Evolutionary conservation across 1,140 invertebrate species (phyloP), one percentile per base, ranked within the genome.

Genomic region (Diorhabda elongata): DNA sequence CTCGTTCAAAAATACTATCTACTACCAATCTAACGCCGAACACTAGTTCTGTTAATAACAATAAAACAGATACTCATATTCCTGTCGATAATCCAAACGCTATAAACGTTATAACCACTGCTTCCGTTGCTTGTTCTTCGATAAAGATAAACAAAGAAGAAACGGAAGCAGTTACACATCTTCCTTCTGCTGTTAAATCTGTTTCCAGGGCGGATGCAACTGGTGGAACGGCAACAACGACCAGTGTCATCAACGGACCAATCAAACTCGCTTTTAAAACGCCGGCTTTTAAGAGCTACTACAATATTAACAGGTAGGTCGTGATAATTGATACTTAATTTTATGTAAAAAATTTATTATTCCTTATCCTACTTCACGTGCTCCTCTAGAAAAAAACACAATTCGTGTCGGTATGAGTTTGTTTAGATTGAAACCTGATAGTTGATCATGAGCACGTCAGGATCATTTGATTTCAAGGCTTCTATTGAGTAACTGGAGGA

Each of bases 191-290:
- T 69, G 64, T 67, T 62, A 71, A 70, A 74, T 72, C 69, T 71
- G 67, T 68, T 76, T 74, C 65, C 59, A 72, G 68, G 73, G 65
- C 67, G 58, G 57, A 67, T 41, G 60, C 60, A 45, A 9, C 26
- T 26, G 47, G 47, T n/a, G 47, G 47, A 8, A 42, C 63, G 11
- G 42, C 61, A n/a, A 42, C 43, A 4, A 67, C 71, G 5, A 71
- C 69, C 47, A 71, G 72, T 42, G 75, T 78, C 61, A 77, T 81
- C 65, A 80, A 80, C 67, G 79, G 73, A 42, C 80, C 79, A 7
- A 70, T 79, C 47, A 81, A 81, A 73, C 71, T 81, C 43, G 80
- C 80, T 57, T 80, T 78, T 73, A 81, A 81, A 71, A 81, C 79
- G 44, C 69, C 71, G 43, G 78, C 76, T 60, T 81, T 81, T 64